Percentiles rank a stretch among this genome's conserved stretches.
Conservation (phyloP, 2,888 invertebrate genomes). For the Sclerodermus sp. region DNA sequence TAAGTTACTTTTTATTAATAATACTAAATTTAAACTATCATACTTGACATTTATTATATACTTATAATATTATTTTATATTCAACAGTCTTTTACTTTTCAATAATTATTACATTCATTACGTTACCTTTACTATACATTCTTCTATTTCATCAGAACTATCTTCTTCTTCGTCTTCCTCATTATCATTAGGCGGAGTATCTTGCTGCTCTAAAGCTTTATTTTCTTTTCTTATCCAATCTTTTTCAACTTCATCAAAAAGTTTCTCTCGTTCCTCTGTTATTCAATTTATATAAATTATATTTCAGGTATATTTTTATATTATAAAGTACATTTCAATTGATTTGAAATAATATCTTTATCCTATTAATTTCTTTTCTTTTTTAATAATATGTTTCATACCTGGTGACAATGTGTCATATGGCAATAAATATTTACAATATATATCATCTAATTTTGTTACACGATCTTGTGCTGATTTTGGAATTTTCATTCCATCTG, state of each 20-base stretch:
- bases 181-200: slow-evolving; percentile 46
- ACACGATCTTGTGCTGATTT: slow-evolving; percentile 78
- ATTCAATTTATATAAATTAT: slow-evolving; percentile 5
- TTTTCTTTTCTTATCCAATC: slow-evolving; percentile 72
- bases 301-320: slow-evolving; percentile 3
- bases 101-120: too few species aligned
- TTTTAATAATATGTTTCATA: slow-evolving; percentile 39
- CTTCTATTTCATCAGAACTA: slow-evolving; percentile 63
- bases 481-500: slow-evolving; percentile 84
- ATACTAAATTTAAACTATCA: neutral
- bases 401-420: slow-evolving; percentile 81
- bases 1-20: neutral
- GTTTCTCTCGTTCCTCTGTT: slow-evolving; percentile 72
- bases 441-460: slow-evolving; percentile 83
- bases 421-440: slow-evolving; percentile 86
- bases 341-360: too few species aligned
- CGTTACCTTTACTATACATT: slow-evolving; percentile 76
- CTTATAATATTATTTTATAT: neutral
- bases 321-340: too few species aligned
- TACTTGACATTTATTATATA: too few species aligned
- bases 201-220: slow-evolving; percentile 58
- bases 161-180: slow-evolving; percentile 59
- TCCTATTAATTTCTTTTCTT: too few species aligned
- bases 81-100: neutral
- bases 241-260: slow-evolving; percentile 73